Evolutionary conservation across 2,797 vertebrate species (phyloP).

Genomic region (Etheostoma perlongum): DNA sequence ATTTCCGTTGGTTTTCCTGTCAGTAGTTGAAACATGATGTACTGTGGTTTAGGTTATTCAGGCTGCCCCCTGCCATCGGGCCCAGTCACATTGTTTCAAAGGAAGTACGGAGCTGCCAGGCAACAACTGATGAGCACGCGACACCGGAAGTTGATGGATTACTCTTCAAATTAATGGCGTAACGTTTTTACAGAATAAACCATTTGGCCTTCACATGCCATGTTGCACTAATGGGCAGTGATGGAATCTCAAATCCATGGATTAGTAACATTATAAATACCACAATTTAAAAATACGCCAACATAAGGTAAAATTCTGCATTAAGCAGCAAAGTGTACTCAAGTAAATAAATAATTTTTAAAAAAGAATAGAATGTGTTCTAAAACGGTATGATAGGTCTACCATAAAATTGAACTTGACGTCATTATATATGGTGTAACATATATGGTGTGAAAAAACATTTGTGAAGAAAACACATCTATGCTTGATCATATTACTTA

Average conservation of each 20-base stretch:
- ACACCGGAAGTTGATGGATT: conserved; percentile 37
- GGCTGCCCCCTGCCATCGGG: not conserved
- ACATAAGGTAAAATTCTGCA: too few species aligned
- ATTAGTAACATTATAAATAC: too few species aligned
- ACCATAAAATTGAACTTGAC: too few species aligned
- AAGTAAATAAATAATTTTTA: too few species aligned
- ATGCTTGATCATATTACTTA: not conserved
- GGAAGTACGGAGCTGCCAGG: conserved; percentile 43
- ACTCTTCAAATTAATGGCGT: conserved; percentile 59
- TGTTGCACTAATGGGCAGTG: not conserved
- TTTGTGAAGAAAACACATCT: not conserved
- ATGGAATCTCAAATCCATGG: too few species aligned
- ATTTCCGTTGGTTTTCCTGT: conserved; percentile 9
- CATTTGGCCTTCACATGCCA: not conserved
- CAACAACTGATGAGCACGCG: conserved; percentile 16
- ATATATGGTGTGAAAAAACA: too few species aligned
- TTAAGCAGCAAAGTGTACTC: too few species aligned
- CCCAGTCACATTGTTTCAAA: conserved; percentile 16
- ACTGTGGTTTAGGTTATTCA: conserved; percentile 25
- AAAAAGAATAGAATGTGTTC: too few species aligned
- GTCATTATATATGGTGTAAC: too few species aligned
- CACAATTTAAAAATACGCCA: too few species aligned
- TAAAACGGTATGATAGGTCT: too few species aligned
- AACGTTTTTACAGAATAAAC: not conserved
- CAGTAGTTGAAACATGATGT: conserved; percentile 31